These are phyloP conservation scores for Synergus gifuensis DNA, from an alignment of 2,888 invertebrate species.

Conservation along the genomic window DNA sequence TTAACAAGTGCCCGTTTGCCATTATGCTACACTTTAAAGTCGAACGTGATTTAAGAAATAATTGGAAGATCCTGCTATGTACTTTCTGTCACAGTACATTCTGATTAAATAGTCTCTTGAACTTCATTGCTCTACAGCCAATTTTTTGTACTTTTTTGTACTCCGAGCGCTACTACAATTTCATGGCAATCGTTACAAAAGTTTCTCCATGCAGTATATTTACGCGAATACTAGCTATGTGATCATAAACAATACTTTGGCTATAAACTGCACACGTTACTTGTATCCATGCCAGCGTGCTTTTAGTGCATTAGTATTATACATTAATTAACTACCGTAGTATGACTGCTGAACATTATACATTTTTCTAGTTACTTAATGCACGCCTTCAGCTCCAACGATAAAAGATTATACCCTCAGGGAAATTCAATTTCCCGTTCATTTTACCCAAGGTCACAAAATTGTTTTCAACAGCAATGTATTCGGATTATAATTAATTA, in stretches of 20 bases:
- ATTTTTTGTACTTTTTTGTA: background rate
- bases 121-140: too few species aligned
- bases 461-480: background rate
- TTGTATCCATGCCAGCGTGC: background rate
- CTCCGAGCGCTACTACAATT: background rate
- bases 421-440: background rate
- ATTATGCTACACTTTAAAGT: too few species aligned
- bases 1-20: background rate
- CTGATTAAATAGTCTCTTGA: too few species aligned
- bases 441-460: background rate
- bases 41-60: background rate
- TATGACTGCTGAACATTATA: background rate
- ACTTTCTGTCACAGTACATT: background rate
- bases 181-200: background rate
- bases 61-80: background rate
- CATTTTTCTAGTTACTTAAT: background rate
- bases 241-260: background rate
- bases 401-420: background rate
- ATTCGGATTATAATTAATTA: background rate
- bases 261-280: background rate
- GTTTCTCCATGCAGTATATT: background rate
- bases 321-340: background rate
- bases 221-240: background rate
- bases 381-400: too few species aligned
- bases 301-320: background rate